Evolutionary conservation across 1,140 invertebrate genomes (phyloP).

Genomic region (Elymnias hypermnestra): DNA sequence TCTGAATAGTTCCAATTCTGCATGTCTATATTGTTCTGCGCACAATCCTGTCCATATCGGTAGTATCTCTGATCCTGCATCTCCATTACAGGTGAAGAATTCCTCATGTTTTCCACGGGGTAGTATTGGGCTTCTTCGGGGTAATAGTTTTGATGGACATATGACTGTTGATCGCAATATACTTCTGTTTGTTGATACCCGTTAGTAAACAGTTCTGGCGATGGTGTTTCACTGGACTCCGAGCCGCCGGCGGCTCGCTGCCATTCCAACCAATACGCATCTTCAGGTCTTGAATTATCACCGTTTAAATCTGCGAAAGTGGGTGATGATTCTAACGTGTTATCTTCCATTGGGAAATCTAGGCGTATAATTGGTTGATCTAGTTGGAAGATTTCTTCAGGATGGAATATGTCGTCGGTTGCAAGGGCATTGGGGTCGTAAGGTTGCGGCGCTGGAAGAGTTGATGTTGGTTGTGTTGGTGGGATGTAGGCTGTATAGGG

Average conservation of each 20-base stretch:
- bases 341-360: slow-evolving; percentile 75
- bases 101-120: slow-evolving; percentile 41
- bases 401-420: slow-evolving; percentile 83
- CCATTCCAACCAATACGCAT: slow-evolving; percentile 68
- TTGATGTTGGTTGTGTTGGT: slow-evolving; percentile 28
- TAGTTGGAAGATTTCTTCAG: slow-evolving; percentile 86
- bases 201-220: slow-evolving; percentile 61
- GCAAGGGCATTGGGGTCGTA: slow-evolving; percentile 70
- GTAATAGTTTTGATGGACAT: slow-evolving; percentile 47
- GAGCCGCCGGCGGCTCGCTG: slow-evolving; percentile 59
- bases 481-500: slow-evolving; percentile 41
- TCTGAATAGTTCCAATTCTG: slow-evolving; percentile 54
- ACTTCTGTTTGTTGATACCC: slow-evolving; percentile 53
- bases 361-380: slow-evolving; percentile 84
- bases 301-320: slow-evolving; percentile 84
- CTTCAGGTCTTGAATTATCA: slow-evolving; percentile 77
- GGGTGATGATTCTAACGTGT: slow-evolving; percentile 78
- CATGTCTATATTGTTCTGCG: slow-evolving; percentile 43
- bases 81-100: slow-evolving; percentile 42
- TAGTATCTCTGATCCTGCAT: slow-evolving; percentile 53
- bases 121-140: slow-evolving; percentile 62
- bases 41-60: slow-evolving; percentile 50
- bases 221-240: slow-evolving; percentile 76
- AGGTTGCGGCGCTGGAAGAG: slow-evolving; percentile 33
- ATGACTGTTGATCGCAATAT: slow-evolving; percentile 56